phyloP scores from a whole-genome alignment of 2,113 vertebrate genomes.

The Ochotona curzoniae region DNA sequence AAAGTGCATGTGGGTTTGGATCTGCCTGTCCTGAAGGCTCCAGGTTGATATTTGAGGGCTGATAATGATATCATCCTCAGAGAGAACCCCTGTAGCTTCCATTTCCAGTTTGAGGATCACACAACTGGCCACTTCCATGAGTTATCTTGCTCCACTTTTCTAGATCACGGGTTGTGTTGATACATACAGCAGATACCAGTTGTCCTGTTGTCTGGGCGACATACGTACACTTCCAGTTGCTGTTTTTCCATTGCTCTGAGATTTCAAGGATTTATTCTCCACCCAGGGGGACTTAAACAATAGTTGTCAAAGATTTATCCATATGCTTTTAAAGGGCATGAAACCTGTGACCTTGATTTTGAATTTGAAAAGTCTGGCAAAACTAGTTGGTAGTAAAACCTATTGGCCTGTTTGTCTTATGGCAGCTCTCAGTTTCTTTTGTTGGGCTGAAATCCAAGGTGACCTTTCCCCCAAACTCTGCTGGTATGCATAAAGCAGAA shows the following conservation, averaged over 20 bases:
- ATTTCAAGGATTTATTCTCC: slow-evolving; percentile 29
- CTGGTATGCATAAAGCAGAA: not conserved
- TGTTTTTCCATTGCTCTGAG: not conserved
- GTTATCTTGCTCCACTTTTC: not conserved
- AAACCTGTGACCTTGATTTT: slow-evolving; percentile 30
- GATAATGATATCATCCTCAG: not conserved
- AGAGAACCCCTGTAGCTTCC: not conserved
- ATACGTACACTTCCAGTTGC: not conserved
- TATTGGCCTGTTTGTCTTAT: not conserved
- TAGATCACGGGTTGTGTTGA: not conserved
- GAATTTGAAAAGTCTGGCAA: slow-evolving; percentile 28
- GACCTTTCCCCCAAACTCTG: not conserved
- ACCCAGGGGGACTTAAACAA: not conserved
- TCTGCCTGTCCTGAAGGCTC: not conserved
- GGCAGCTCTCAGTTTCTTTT: not conserved
- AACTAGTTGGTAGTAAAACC: not conserved
- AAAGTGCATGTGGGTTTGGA: not conserved
- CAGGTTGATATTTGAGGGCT: not conserved
- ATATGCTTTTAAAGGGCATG: not conserved
- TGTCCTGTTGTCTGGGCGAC: not conserved
- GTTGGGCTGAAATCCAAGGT: not conserved
- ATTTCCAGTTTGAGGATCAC: not conserved
- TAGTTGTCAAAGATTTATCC: slow-evolving; percentile 12
- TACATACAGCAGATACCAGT: rapidly evolving
- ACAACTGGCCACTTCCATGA: not conserved